Evolutionary conservation across 2,888 invertebrate genomes (phyloP).

Genomic region (Alloscopus bannaensis): DNA sequence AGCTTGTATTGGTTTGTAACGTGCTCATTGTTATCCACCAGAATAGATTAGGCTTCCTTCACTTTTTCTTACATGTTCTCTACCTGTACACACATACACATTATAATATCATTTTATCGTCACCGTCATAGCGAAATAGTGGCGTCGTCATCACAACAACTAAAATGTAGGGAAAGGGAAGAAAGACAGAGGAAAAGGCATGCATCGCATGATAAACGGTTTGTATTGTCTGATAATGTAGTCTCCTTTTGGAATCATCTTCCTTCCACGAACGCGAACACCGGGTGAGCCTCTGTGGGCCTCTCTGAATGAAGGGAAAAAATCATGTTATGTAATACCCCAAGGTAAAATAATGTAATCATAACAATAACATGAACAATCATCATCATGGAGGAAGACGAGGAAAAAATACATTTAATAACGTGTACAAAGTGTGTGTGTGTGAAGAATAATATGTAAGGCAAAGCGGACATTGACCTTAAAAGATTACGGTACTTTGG

Average conservation of each 20-base stretch:
- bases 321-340: conserved; percentile 34
- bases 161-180: too few species aligned
- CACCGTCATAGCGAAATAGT: too few species aligned
- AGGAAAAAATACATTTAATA: neutral
- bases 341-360: conserved; percentile 43
- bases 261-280: conserved; percentile 25
- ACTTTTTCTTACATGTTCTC: too few species aligned
- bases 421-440: neutral
- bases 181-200: conserved; percentile 8
- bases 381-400: conserved; percentile 20
- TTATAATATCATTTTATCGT: too few species aligned
- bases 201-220: conserved; percentile 9
- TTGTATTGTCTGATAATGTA: neutral
- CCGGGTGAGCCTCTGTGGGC: too few species aligned
- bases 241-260: conserved; percentile 15
- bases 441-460: conserved; percentile 22
- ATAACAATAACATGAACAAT: conserved; percentile 22
- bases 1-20: conserved; percentile 15
- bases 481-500: conserved; percentile 65
- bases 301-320: conserved; percentile 1
- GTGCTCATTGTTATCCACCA: too few species aligned
- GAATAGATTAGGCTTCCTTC: too few species aligned
- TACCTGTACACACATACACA: too few species aligned
- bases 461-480: conserved; percentile 66
- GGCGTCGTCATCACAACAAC: too few species aligned